These are phyloP conservation scores for Apis cerana DNA, from an alignment of 1,140 invertebrate species.

Conservation along the genomic window DNA sequence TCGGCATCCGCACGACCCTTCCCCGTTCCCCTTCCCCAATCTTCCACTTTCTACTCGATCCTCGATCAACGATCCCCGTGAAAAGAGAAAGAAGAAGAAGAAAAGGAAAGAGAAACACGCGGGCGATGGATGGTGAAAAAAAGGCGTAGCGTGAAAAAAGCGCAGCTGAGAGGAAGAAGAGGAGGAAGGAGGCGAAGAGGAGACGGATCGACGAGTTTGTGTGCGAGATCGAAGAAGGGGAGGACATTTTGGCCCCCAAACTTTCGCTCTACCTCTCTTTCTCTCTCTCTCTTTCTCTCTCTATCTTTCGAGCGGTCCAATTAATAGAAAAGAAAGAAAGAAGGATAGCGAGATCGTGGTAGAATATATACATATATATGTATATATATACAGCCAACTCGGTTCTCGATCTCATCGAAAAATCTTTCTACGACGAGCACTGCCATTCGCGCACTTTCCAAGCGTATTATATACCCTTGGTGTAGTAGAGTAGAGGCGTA, in stretches of 20 bases:
- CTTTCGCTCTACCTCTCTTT: not conserved
- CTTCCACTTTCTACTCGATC: not conserved
- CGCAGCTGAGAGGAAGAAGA: not conserved
- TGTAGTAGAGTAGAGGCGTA: not conserved
- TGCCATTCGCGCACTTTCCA: constrained; percentile 59
- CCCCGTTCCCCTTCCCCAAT: constrained; percentile 2
- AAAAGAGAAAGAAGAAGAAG: no score
- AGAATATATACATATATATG: not conserved
- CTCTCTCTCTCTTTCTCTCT: no score
- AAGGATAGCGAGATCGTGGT: not conserved
- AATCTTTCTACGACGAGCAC: constrained; percentile 55
- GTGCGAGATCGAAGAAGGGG: no score
- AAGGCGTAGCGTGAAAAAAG: not conserved
- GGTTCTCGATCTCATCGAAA: constrained; percentile 40
- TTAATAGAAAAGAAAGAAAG: not conserved
- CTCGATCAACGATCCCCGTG: no score
- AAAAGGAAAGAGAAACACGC: not conserved
- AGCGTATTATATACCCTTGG: not conserved
- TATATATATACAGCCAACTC: not conserved
- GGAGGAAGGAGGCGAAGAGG: not conserved
- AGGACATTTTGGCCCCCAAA: not conserved
- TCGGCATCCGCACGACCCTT: constrained; percentile 30
- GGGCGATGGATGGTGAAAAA: constrained; percentile 22
- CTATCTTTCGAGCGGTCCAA: constrained; percentile 12
- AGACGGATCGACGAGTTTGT: not conserved